A percentile compares a stretch with the other conserved stretches of the same genome.
phyloP scores from a whole-genome alignment of 2,113 vertebrate genomes.

The Acrocephalus kingi region DNA sequence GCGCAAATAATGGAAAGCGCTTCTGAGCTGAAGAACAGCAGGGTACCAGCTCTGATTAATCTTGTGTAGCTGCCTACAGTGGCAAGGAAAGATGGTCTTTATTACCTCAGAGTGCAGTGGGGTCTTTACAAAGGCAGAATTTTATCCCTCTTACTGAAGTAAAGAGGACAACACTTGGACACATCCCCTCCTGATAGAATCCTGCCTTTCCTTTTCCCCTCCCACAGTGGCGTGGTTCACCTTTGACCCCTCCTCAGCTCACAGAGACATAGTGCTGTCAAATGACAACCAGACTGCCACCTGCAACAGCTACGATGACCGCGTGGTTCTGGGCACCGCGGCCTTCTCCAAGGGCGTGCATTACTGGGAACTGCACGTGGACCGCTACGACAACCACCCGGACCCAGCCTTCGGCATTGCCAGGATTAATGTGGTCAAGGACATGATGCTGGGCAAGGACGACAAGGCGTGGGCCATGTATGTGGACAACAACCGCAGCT shows the following conservation, averaged over 20 bases:
- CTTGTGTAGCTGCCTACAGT: neutral
- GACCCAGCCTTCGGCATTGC: conserved; percentile 96
- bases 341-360: conserved; percentile 95
- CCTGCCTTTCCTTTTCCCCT: neutral
- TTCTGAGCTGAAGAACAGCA: neutral
- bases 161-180: neutral
- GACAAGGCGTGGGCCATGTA: conserved; percentile 99
- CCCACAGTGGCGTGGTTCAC: conserved; percentile 95
- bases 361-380: conserved; percentile 94
- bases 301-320: conserved; percentile 96
- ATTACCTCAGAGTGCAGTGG: neutral
- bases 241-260: conserved; percentile 92
- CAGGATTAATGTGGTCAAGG: conserved; percentile 90
- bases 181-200: neutral
- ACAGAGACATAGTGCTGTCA: conserved; percentile 92
- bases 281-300: conserved; percentile 94
- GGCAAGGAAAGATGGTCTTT: neutral
- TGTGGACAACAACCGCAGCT: conserved; percentile 98
- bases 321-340: conserved; percentile 92
- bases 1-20: neutral
- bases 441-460: conserved; percentile 97
- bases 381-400: conserved; percentile 97
- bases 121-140: neutral
- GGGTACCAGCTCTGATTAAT: neutral
- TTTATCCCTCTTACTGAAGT: neutral